Base-by-base conservation (phyloP, 2,797 vertebrate species). In the Sebastes iracundus region DNA sequence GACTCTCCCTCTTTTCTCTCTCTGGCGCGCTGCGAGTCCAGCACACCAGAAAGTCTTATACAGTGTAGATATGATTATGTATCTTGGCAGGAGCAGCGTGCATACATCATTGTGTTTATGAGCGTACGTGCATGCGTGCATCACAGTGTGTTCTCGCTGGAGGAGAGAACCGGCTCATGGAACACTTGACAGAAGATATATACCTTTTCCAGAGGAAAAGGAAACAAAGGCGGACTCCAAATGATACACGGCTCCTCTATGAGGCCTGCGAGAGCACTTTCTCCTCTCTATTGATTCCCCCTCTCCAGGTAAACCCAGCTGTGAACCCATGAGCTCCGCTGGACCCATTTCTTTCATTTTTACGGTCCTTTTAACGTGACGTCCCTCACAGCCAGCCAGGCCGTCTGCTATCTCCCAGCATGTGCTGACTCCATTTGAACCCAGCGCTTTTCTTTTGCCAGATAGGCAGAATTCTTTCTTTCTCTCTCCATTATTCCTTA, bases 151-250 rank as follows among this genome's bases (percentile, higher is more conserved):
- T 89, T 80, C 79, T 49, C 49, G 69, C 79, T 64, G 79, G 86
- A 87, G 75, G 58, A 60, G 80, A 67, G 69, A 78, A 80, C n/a
- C 71, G 25, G 63, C 78, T 70, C 71, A 72, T 87, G 92, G 91
- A 93, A 90, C 72, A 85, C 82, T 90, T 88, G 80, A 92, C 86
- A 77, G 84, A 33, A 86, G 89, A 90, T 85, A 75, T 90, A 88
- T 81, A 88, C 79, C 81, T 89, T 91, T 92, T 91, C 88, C 87
- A 88, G 67, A 79, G 88, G 28, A 62, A 86, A 82, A 74, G 76
- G 81, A 93, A 91, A 89, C 83, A 85, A 86, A 83, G 79, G n/a
- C 80, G 1, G 72, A 42, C 71, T 86, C 86, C 67, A 84, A 88
- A 85, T 58, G 87, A 86, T 81, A 81, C 87, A 87, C 14, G 13